These are phyloP conservation scores for Sialis fuliginosa DNA, from an alignment of 2,888 invertebrate genomes.

Conservation along the genomic window DNA sequence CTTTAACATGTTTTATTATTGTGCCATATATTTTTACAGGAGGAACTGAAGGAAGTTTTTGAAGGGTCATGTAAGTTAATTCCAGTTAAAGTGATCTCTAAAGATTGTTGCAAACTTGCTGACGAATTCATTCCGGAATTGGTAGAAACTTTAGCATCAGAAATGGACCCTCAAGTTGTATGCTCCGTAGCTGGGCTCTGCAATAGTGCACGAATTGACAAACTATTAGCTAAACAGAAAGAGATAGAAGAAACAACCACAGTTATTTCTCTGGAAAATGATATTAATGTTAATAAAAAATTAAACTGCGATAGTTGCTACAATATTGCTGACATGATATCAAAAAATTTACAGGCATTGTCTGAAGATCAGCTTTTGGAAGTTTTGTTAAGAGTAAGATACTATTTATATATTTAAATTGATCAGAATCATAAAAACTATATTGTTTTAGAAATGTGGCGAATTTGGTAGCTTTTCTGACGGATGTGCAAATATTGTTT, in stretches of 20 bases:
- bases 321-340: slow-evolving; percentile 30
- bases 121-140: slow-evolving; percentile 78
- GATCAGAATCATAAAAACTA: neutral
- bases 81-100: slow-evolving; percentile 49
- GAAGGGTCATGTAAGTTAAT: slow-evolving; percentile 75
- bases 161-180: slow-evolving; percentile 82
- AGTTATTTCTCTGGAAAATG: slow-evolving; percentile 2
- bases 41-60: slow-evolving; percentile 69
- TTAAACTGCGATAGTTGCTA: slow-evolving; percentile 29
- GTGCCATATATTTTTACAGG: slow-evolving; percentile 27
- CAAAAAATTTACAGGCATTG: slow-evolving; percentile 33
- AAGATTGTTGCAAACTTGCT: slow-evolving; percentile 61
- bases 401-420: slow-evolving; percentile 6
- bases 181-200: slow-evolving; percentile 79
- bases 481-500: slow-evolving; percentile 55
- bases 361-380: slow-evolving; percentile 37
- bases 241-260: slow-evolving; percentile 18
- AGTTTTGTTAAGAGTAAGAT: slow-evolving; percentile 30
- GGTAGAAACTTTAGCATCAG: slow-evolving; percentile 69
- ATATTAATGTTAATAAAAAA: slow-evolving; percentile 9
- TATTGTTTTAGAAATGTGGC: slow-evolving; percentile 38
- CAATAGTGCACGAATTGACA: slow-evolving; percentile 55
- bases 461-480: slow-evolving; percentile 56
- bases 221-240: slow-evolving; percentile 35
- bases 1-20: slow-evolving; percentile 1